Conservation (phyloP, 2,797 vertebrate species). For the Xenentodon cancila region DNA sequence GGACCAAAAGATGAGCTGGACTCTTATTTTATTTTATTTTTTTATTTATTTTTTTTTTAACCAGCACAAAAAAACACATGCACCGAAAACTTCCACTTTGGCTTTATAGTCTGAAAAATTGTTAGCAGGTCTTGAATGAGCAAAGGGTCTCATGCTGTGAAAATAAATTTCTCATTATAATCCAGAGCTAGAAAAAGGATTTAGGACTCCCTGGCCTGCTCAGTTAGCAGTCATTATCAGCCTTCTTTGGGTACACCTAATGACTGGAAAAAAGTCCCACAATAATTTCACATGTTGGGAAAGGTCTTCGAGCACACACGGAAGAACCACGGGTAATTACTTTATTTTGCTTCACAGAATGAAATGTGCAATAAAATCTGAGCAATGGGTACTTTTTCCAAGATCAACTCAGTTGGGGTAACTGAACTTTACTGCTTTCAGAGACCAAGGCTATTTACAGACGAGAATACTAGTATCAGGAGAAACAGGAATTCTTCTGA, state of each 20-base stretch:
- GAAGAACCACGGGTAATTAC: conserved; percentile 15
- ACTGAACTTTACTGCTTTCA: not conserved
- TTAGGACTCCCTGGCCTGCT: conserved; percentile 52
- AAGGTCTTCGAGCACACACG: conserved; percentile 21
- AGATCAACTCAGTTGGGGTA: not conserved
- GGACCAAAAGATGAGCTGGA: conserved; percentile 47
- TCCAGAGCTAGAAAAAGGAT: conserved; percentile 41
- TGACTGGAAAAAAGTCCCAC: conserved; percentile 45
- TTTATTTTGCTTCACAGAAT: conserved; percentile 27
- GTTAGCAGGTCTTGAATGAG: conserved; percentile 60
- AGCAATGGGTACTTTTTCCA: not conserved
- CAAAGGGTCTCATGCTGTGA: conserved; percentile 40
- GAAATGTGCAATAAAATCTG: conserved; percentile 3
- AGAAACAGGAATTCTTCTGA: too few species aligned
- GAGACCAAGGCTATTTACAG: too few species aligned
- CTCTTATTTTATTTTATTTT: conserved; percentile 30
- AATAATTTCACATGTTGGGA: conserved; percentile 46
- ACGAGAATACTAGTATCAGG: too few species aligned
- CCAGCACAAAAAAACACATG: too few species aligned
- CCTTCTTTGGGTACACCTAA: conserved; percentile 54
- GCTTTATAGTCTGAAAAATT: conserved; percentile 52
- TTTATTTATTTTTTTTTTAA: conserved; percentile 41
- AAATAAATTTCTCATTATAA: conserved; percentile 60
- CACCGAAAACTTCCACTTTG: conserved; percentile 30
- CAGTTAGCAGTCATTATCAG: conserved; percentile 60